These are phyloP conservation scores for Copsychus sechellarum DNA, from an alignment of 2,113 vertebrate species.

Conservation along the genomic window DNA sequence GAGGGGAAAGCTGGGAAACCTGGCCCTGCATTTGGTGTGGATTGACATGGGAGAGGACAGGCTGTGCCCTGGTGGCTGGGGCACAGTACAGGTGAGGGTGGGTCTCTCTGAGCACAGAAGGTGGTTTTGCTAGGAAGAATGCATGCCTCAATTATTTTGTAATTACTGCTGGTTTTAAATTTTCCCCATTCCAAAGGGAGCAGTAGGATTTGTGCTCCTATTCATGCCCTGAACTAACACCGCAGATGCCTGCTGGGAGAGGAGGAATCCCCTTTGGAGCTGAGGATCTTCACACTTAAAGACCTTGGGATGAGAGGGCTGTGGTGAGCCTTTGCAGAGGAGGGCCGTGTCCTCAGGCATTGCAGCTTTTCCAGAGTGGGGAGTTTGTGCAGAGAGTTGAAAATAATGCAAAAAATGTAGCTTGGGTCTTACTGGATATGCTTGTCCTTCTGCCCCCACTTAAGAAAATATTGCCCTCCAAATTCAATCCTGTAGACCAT, in stretches of 20 bases:
- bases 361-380: background rate
- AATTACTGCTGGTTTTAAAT: background rate
- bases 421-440: background rate
- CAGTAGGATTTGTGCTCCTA: background rate
- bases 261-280: background rate
- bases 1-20: background rate
- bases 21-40: background rate
- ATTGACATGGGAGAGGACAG: background rate
- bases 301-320: background rate
- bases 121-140: background rate
- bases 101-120: background rate
- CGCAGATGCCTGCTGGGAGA: background rate
- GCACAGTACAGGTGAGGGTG: no score
- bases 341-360: background rate
- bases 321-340: background rate
- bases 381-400: background rate
- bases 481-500: slow-evolving; percentile 18
- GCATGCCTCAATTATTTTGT: background rate
- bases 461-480: slow-evolving; percentile 34
- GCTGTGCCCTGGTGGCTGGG: background rate
- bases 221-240: background rate
- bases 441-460: background rate
- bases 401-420: background rate
- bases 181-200: background rate
- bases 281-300: background rate